These are phyloP conservation scores for Orthochromis indermauri DNA, from an alignment of 2,113 vertebrate species.

Conservation along the genomic window DNA sequence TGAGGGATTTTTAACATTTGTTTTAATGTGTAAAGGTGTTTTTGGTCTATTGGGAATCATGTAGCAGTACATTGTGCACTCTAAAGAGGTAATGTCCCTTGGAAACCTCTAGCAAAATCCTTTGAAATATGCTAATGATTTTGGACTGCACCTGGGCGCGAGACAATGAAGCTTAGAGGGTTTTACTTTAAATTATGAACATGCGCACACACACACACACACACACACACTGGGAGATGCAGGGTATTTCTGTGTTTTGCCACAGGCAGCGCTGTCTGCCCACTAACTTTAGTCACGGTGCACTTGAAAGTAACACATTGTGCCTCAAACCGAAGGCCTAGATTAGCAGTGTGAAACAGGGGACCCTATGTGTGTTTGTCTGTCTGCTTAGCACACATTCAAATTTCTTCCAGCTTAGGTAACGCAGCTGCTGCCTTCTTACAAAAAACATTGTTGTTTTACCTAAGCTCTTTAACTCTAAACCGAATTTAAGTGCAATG, in stretches of 20 bases:
- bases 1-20: background rate
- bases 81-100: background rate
- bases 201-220: background rate
- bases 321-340: constrained; percentile 48
- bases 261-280: constrained; percentile 43
- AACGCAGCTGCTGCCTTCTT: constrained; percentile 1
- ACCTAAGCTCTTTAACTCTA: background rate
- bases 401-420: background rate
- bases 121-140: constrained; percentile 32
- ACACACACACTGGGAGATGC: background rate
- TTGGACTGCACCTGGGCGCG: constrained; percentile 15
- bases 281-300: constrained; percentile 60
- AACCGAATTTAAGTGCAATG: background rate
- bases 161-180: constrained; percentile 37
- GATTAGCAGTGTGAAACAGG: constrained; percentile 43
- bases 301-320: constrained; percentile 52
- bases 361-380: background rate
- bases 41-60: background rate
- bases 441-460: background rate
- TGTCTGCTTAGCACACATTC: constrained; percentile 1
- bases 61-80: background rate
- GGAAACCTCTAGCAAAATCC: background rate
- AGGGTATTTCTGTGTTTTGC: constrained; percentile 34
- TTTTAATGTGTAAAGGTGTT: background rate
- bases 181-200: constrained; percentile 35